phyloP scores from a whole-genome alignment of 2,113 vertebrate genomes.

The Pan paniscus region DNA sequence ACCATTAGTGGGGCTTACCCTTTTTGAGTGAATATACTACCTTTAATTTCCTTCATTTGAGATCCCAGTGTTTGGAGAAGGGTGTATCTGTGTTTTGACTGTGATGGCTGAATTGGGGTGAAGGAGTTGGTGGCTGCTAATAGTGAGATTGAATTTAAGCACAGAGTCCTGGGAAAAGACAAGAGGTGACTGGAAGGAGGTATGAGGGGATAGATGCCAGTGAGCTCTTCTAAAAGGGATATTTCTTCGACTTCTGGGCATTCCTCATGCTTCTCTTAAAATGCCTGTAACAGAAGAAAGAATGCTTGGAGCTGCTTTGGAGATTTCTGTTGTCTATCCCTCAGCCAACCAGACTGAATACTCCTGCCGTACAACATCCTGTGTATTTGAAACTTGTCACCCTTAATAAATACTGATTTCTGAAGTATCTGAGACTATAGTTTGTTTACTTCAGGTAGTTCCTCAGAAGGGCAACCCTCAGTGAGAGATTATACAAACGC shows the following conservation, averaged over 20 bases:
- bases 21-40: not conserved
- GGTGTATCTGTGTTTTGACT: not conserved
- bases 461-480: not conserved
- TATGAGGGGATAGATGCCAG: not conserved
- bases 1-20: not conserved
- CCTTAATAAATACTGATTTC: not conserved
- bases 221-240: not conserved
- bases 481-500: not conserved
- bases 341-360: not conserved
- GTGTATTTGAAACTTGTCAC: not conserved
- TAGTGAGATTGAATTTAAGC: not conserved
- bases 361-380: not conserved
- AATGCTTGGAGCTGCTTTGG: not conserved
- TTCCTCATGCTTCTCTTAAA: not conserved
- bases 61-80: not conserved
- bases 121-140: not conserved
- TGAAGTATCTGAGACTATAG: not conserved
- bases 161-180: not conserved
- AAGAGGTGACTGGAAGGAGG: not conserved
- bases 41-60: not conserved
- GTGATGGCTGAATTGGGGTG: not conserved
- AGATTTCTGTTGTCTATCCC: not conserved
- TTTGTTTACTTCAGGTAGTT: constrained; percentile 1
- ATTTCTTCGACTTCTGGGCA: not conserved
- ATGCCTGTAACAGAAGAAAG: not conserved